Evolutionary conservation across 2,113 vertebrate genomes (phyloP).

Genomic region (Egretta garzetta): DNA sequence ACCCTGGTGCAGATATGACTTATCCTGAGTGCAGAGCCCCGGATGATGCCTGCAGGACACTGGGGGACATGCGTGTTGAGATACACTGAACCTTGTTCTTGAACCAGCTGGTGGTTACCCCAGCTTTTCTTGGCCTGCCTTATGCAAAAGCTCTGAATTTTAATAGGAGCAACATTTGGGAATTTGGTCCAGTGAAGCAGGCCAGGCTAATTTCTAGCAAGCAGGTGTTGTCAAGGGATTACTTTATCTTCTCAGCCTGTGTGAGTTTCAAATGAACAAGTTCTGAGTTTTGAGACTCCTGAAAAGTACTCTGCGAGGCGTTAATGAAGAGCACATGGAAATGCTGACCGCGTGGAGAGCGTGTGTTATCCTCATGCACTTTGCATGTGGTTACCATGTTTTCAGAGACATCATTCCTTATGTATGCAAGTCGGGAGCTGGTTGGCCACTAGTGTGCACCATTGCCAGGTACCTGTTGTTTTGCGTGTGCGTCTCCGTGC

Average conservation of each 20-base stretch:
- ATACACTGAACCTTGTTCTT: background rate
- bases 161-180: background rate
- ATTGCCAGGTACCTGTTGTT: background rate
- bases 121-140: background rate
- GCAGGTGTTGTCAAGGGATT: background rate
- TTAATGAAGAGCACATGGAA: background rate
- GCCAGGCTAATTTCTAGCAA: background rate
- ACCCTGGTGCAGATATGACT: background rate
- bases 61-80: rapidly evolving
- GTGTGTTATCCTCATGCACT: rapidly evolving
- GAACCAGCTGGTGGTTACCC: background rate
- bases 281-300: background rate
- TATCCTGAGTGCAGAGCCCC: background rate
- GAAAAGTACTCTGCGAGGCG: rapidly evolving
- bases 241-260: background rate
- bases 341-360: background rate
- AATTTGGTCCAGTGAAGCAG: background rate
- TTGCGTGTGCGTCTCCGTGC: background rate
- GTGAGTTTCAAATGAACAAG: background rate
- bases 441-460: rapidly evolving
- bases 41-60: background rate
- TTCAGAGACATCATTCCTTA: background rate
- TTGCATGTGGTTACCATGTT: background rate
- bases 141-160: background rate
- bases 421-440: rapidly evolving